Base-by-base conservation (phyloP, 2,113 vertebrate species). In the Corythaixoides concolor region DNA sequence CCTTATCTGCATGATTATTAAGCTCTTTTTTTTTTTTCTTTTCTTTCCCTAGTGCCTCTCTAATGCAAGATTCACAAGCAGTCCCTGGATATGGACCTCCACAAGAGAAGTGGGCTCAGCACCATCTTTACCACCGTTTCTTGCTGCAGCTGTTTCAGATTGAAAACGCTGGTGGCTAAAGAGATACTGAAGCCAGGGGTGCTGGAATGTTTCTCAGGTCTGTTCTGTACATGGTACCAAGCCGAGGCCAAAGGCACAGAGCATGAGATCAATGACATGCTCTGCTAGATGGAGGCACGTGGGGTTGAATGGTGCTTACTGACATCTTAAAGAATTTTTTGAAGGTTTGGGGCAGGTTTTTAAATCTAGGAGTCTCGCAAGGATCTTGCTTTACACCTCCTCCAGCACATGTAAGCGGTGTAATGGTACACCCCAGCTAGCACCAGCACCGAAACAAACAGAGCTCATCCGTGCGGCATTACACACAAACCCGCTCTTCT, bases 71-170 rank as follows among this genome's bases (percentile, higher is more conserved):
- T 39, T 83, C 47, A 37, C 7, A 1, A 78, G 59, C 60, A 55
- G 14, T 4, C 1, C 2, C n/a, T 55, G 24, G 58, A 52, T 52
- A 10, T 0, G 0, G 33, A 24, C 32, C 15, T 56, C 47, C 15
- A 5, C 3, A 28, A 27, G 28, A 79, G 30, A 62, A 22, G 23
- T 7, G 41, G 15, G 27, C 28, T 82, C 62, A 28, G 67, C 18
- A 72, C 12, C 15, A 2, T 45, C 43, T 75, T 59, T 35, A 17
- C 43, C 27, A 33, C 10, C 7, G 32, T 37, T 88, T 62, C 43
- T 64, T 47, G 11, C 69, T 82, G 81, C 53, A 82, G 27, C 15
- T 2, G 9, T 68, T 85, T 73, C 62, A 68, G 62, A 19, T 33
- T 53, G 70, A 39, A 83, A 90, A 52, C 30, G 9, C 45, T 11